Conservation (phyloP, 2,888 invertebrate species). For the Philonicus albiceps region DNA sequence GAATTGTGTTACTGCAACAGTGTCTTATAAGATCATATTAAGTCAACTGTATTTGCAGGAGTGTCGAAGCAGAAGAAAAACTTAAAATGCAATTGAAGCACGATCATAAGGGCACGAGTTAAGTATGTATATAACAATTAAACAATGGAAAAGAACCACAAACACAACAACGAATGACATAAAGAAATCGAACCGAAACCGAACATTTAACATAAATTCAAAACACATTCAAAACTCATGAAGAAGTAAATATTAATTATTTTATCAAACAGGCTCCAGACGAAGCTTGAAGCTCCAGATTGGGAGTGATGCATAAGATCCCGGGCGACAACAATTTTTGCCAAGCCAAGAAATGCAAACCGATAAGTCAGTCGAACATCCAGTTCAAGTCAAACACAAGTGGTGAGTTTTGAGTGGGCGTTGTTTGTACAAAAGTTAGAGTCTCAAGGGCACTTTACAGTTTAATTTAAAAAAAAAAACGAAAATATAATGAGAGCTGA, state of each 20-base stretch:
- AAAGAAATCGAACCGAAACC: constrained; percentile 2
- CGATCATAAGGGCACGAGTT: neutral
- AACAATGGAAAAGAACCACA: neutral
- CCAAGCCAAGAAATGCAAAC: constrained; percentile 17
- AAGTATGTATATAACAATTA: neutral
- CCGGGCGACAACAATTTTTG: neutral
- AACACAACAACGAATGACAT: constrained; percentile 18
- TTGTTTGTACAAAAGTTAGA: constrained; percentile 40
- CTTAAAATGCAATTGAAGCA: neutral
- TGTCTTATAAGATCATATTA: neutral
- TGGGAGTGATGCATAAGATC: neutral
- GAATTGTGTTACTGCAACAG: neutral
- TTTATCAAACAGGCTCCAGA: neutral
- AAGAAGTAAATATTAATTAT: neutral
- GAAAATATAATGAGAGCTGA: constrained; percentile 54
- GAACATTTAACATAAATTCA: neutral
- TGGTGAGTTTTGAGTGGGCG: constrained; percentile 9
- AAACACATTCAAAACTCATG: constrained; percentile 1
- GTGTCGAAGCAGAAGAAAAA: neutral
- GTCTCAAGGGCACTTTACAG: constrained; percentile 42
- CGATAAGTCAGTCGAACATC: neutral
- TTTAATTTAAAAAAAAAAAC: neutral
- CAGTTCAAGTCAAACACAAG: constrained; percentile 9
- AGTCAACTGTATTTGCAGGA: neutral
- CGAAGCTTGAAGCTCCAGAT: neutral